Base-by-base conservation (phyloP, 2,797 vertebrate species). In the Hybognathus amarus region DNA sequence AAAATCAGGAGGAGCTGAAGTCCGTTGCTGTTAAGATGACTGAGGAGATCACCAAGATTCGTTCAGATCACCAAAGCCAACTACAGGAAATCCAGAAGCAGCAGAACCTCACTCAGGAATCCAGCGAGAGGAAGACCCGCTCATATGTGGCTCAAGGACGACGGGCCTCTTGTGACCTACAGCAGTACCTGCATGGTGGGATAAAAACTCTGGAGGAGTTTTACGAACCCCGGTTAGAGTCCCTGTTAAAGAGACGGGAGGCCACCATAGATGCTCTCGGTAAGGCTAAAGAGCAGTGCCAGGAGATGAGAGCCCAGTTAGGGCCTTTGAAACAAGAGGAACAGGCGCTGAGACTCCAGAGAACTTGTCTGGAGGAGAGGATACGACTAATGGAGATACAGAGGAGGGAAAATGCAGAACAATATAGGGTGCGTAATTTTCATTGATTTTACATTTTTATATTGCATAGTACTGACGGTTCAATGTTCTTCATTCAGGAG, bases 201-300 rank as follows among this genome's bases (percentile, higher is more conserved):
- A 95, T 96, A 47, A 94, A 92, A 76, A 93, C 93, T 4, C 91
- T 99, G 84, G 96, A 99, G 87, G 94, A 96, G 73, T 93, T 92
- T 93, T 99, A 97, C 1, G 96, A 97, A 81, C 97, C 97, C 0
- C 94, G 97, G n/a, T 89, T 99, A 83, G 88, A 96, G 89, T 92
- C 95, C 17, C 92, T 99, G 87, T 88, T 97, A 70, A 97, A 97
- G 87, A 93, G 95, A 80, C 93, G 94, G 1, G 96, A 97, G 83
- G 91, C 90, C 0, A 93, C 96, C 6, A 90, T 89, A 0, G 94
- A 89, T 63, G 95, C 95, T 0, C 90, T 97, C 47, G 92, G 91
- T 86, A 95, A 94, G 86, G 92, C 94, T 52, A 96, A 95, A 86
- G 95, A 95, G 0, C 95, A 98, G 88, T 90, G 95, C 61, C 95